phyloP scores from a whole-genome alignment of 2,797 vertebrate species.

The Heterohyrax brucei region DNA sequence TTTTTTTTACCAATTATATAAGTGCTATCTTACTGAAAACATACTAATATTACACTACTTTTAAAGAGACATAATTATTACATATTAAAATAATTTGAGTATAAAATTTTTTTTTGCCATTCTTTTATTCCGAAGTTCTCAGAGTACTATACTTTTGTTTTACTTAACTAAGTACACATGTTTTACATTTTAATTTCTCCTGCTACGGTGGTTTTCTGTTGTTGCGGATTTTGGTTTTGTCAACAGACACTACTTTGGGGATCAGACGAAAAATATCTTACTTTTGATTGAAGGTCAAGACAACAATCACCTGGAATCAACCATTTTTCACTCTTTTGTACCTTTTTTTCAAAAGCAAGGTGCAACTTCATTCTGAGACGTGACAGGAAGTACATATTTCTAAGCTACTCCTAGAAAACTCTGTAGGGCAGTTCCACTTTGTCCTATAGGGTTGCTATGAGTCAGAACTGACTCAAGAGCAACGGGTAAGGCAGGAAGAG shows the following conservation, averaged over 20 bases:
- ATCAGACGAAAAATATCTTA: slow-evolving; percentile 1
- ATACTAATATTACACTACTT: neutral
- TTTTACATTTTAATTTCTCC: slow-evolving; percentile 54
- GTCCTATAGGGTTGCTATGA: too few species aligned
- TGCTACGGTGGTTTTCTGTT: neutral
- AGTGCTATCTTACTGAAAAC: neutral
- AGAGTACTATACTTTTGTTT: neutral
- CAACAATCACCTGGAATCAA: neutral
- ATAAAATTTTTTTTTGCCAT: neutral
- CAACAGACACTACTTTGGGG: neutral
- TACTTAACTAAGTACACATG: neutral
- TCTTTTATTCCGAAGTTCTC: slow-evolving; percentile 50
- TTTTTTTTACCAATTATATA: slow-evolving; percentile 54
- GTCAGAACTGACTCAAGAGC: too few species aligned
- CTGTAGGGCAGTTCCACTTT: too few species aligned
- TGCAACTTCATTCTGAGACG: slow-evolving; percentile 20
- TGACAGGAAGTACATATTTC: neutral
- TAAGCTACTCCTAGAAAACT: neutral
- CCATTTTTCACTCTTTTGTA: neutral
- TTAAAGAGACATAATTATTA: neutral
- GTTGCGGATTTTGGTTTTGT: neutral
- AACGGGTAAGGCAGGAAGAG: neutral
- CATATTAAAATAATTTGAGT: slow-evolving; percentile 13
- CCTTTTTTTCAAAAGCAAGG: neutral
- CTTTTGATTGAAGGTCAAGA: slow-evolving; percentile 53